Conservation (phyloP, 2,113 vertebrate genomes). For the Mastomys natalensis region DNA sequence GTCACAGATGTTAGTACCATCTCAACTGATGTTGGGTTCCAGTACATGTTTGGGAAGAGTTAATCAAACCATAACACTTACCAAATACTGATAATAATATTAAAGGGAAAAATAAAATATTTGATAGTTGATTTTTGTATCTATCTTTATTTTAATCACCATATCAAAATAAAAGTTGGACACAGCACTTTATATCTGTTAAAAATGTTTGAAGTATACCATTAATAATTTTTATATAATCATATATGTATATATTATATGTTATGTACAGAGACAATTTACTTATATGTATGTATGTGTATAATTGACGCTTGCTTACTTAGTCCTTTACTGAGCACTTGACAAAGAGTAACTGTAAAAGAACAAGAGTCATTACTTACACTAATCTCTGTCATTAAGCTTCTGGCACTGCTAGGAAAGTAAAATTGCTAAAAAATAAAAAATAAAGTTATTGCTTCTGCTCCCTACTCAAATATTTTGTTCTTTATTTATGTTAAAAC, state of each 20-base stretch:
- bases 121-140: not conserved
- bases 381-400: not conserved
- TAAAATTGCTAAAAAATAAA: slow-evolving; percentile 29
- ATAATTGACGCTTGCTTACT: not conserved
- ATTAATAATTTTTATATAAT: slow-evolving; percentile 23
- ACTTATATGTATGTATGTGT: not conserved
- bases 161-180: slow-evolving; percentile 33
- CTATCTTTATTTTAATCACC: slow-evolving; percentile 20
- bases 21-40: not conserved
- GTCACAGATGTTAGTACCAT: not conserved
- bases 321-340: slow-evolving; percentile 12
- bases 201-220: not conserved
- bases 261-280: not conserved
- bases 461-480: not conserved
- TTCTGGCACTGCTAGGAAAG: slow-evolving; percentile 3
- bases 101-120: slow-evolving; percentile 30
- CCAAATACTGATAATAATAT: slow-evolving; percentile 14
- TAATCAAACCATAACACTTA: not conserved
- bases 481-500: slow-evolving; percentile 31
- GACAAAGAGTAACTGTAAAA: slow-evolving; percentile 39
- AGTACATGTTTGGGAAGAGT: not conserved
- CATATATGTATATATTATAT: not conserved
- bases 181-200: not conserved
- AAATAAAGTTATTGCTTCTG: not conserved
- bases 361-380: not conserved